Conservation (phyloP, 2,888 invertebrate genomes). For the Latheticus oryzae region DNA sequence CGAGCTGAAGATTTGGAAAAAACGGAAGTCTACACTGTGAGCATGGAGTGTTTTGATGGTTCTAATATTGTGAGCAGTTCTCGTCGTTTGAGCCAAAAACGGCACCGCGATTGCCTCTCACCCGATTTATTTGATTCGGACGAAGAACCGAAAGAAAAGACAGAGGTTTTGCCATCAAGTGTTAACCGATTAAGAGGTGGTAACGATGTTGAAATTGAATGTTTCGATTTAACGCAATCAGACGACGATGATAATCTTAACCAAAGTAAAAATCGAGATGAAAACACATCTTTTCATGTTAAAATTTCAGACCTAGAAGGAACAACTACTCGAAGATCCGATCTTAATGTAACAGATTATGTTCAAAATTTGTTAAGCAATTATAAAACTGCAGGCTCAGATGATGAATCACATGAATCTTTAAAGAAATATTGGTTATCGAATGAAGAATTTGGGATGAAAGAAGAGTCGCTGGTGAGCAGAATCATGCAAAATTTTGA, state of each 20-base stretch:
- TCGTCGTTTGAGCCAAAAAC: too few species aligned
- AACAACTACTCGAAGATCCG: constrained; percentile 30
- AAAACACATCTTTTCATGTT: constrained; percentile 3
- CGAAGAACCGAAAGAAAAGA: constrained; percentile 46
- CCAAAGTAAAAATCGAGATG: too few species aligned
- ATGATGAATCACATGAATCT: constrained; percentile 5
- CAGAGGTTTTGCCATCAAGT: too few species aligned
- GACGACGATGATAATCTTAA: too few species aligned
- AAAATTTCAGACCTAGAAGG: constrained; percentile 7
- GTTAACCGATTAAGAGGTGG: not conserved
- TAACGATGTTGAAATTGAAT: constrained; percentile 16
- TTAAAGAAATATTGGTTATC: too few species aligned
- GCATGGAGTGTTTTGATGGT: too few species aligned
- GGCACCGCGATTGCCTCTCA: constrained; percentile 42
- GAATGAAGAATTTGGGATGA: too few species aligned
- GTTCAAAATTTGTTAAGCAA: constrained; percentile 40
- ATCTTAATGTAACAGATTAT: constrained; percentile 53
- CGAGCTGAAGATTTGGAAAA: too few species aligned
- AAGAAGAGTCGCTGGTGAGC: too few species aligned
- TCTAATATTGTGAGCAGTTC: too few species aligned
- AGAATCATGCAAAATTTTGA: too few species aligned
- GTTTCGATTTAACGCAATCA: constrained; percentile 35
- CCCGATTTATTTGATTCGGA: constrained; percentile 61
- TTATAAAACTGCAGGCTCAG: constrained; percentile 19
- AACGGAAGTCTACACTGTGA: too few species aligned